Percentiles rank a stretch among this genome's conserved stretches.
These are phyloP conservation scores for Criorhina ranunculi DNA, from an alignment of 2,888 invertebrate species.

Conservation along the genomic window DNA sequence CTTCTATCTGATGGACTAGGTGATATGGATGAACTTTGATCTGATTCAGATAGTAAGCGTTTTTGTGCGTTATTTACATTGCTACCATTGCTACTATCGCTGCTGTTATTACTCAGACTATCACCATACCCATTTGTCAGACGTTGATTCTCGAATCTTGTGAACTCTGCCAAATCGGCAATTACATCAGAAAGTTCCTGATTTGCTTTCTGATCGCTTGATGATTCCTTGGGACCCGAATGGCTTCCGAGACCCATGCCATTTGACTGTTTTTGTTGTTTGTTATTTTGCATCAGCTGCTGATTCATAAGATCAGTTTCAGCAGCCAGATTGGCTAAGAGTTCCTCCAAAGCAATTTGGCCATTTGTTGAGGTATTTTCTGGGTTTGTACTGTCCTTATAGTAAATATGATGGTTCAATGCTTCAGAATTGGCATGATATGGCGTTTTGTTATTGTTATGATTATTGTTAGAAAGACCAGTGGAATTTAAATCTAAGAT, in stretches of 20 bases:
- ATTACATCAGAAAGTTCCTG: slow-evolving; percentile 78
- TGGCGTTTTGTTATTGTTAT: slow-evolving; percentile 63
- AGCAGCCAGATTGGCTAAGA: slow-evolving; percentile 77
- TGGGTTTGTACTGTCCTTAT: slow-evolving; percentile 53
- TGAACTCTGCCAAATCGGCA: slow-evolving; percentile 78
- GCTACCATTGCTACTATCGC: slow-evolving; percentile 76
- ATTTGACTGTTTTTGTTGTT: slow-evolving; percentile 28
- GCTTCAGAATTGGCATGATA: slow-evolving; percentile 55
- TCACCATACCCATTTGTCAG: slow-evolving; percentile 62
- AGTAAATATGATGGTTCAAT: slow-evolving; percentile 49
- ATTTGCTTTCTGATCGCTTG: slow-evolving; percentile 57
- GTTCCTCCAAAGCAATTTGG: slow-evolving; percentile 77
- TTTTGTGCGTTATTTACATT: slow-evolving; percentile 76
- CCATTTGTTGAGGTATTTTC: slow-evolving; percentile 69
- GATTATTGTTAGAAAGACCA: slow-evolving; percentile 71
- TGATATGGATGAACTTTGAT: slow-evolving; percentile 79
- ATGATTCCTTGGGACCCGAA: slow-evolving; percentile 6
- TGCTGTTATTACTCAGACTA: slow-evolving; percentile 70
- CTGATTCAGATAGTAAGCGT: slow-evolving; percentile 77
- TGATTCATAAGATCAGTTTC: slow-evolving; percentile 77
- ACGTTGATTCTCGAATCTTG: slow-evolving; percentile 75
- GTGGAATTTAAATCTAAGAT: slow-evolving; percentile 65
- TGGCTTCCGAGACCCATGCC: neutral
- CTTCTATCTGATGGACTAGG: slow-evolving; percentile 79
- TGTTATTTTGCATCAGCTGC: slow-evolving; percentile 62